Percentiles rank a stretch among this genome's conserved stretches.
Evolutionary conservation across 2,888 invertebrate species (phyloP).

Genomic region (Rotaria magnacalcarata): DNA sequence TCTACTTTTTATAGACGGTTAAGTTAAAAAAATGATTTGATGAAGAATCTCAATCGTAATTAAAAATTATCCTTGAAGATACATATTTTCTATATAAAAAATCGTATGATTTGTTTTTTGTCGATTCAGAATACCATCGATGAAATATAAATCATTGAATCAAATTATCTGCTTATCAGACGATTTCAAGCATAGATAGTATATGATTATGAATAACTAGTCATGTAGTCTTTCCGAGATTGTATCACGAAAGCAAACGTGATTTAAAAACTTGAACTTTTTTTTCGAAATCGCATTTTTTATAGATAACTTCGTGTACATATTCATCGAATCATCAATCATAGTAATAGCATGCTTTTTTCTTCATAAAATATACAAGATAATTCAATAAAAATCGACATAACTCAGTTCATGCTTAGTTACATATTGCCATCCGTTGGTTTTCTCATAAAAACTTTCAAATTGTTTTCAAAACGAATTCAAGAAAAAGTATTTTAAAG

Average conservation of each 20-base stretch:
- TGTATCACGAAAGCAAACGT: background rate
- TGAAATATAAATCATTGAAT: background rate
- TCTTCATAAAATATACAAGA: background rate
- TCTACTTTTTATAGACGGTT: no score
- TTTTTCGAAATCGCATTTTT: background rate
- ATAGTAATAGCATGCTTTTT: background rate
- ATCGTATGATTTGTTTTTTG: no score
- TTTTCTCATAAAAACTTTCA: background rate
- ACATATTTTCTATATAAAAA: no score
- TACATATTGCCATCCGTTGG: background rate
- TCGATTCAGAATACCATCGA: background rate
- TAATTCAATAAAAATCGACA: background rate
- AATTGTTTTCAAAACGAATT: background rate
- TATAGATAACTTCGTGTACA: background rate
- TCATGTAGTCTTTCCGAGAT: background rate
- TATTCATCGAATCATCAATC: background rate
- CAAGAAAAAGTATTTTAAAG: background rate
- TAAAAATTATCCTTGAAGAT: no score
- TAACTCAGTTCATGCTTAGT: background rate
- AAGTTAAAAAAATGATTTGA: no score
- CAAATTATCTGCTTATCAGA: no score
- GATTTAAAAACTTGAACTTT: no score
- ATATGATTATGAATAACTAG: background rate
- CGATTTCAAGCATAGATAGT: background rate
- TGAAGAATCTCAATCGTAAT: no score